These are phyloP conservation scores for Catostylus mosaicus DNA, from an alignment of 30 jellyfish, hydroid and myxozoan genomes.

Conservation along the genomic window DNA sequence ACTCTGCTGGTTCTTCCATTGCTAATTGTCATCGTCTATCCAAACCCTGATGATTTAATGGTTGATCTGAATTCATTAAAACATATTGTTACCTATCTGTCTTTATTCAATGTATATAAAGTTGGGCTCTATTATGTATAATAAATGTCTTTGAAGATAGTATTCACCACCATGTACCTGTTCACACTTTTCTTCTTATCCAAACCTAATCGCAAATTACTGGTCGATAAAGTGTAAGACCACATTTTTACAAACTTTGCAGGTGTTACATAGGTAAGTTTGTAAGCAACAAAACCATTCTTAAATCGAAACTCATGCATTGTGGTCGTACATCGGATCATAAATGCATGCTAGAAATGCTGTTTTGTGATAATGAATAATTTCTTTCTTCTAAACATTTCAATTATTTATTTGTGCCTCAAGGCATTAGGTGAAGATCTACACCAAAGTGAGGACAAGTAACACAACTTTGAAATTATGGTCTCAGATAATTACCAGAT, in stretches of 20 bases:
- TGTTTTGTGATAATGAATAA: neutral
- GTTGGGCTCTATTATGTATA: too few relatives aligned
- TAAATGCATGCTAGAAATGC: neutral
- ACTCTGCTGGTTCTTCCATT: conserved; percentile 5
- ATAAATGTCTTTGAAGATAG: too few relatives aligned
- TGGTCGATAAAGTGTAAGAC: neutral
- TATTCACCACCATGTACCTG: neutral
- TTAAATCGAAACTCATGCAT: neutral
- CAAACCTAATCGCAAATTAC: neutral
- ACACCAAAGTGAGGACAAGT: too few relatives aligned
- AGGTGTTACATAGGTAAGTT: neutral
- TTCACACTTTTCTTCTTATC: neutral
- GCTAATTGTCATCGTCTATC: neutral
- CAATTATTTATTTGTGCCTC: neutral
- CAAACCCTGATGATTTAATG: too few relatives aligned
- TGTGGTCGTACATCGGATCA: neutral
- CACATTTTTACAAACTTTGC: neutral
- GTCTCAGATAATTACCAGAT: too few relatives aligned
- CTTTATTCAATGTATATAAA: neutral
- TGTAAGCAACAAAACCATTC: neutral
- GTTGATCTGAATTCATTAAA: too few relatives aligned
- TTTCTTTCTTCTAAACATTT: neutral
- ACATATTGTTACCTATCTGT: too few relatives aligned
- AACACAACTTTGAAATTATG: too few relatives aligned
- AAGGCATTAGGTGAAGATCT: too few relatives aligned